Conservation (phyloP, 2,113 vertebrate genomes). For the Natator depressus region DNA sequence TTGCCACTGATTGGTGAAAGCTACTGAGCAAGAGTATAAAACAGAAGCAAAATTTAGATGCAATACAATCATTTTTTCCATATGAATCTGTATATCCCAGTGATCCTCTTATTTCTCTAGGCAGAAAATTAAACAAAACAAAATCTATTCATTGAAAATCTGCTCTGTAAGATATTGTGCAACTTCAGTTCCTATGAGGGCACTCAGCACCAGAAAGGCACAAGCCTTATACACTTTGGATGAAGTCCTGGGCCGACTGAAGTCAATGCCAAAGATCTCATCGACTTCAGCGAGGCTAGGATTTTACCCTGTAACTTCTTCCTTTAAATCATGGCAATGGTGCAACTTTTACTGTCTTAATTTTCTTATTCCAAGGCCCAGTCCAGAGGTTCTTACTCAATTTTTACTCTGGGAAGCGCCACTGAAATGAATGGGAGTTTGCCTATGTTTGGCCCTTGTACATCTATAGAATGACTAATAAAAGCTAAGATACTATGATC, state of each 20-base stretch:
- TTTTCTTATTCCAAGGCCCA: slow-evolving; percentile 24
- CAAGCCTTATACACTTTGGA: rapidly evolving
- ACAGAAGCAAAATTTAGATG: rapidly evolving
- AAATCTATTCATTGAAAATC: neutral
- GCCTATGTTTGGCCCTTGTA: neutral
- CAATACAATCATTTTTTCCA: neutral
- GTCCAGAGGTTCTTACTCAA: neutral
- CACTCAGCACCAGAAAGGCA: neutral
- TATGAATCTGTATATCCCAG: neutral
- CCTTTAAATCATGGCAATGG: neutral
- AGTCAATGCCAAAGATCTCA: neutral
- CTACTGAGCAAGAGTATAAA: neutral
- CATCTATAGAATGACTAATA: neutral
- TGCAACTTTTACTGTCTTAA: neutral
- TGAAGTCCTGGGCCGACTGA: neutral
- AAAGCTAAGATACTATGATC: neutral
- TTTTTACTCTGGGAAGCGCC: neutral
- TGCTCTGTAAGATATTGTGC: neutral
- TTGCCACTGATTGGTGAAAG: neutral
- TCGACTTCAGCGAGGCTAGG: neutral
- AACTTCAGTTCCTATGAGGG: neutral
- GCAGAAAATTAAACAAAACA: neutral
- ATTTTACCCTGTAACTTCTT: neutral
- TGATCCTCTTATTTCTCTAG: neutral
- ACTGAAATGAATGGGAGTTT: neutral